phyloP scores from a whole-genome alignment of 1,140 invertebrate species.

The Heterodera carotae region DNA sequence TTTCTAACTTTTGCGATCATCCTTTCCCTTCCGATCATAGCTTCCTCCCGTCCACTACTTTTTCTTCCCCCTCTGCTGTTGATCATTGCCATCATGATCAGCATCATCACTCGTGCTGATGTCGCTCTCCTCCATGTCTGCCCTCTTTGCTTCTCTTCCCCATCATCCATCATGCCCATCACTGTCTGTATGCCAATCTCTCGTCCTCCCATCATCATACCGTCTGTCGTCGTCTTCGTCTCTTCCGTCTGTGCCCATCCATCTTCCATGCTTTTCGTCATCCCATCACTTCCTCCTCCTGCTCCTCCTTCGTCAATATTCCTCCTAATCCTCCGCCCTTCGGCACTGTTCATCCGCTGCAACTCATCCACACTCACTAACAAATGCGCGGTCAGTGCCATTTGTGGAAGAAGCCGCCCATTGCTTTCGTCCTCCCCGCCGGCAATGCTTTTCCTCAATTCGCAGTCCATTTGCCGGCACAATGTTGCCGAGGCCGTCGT shows the following conservation, averaged over 20 bases:
- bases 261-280: not conserved
- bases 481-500: not conserved
- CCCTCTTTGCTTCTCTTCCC: not conserved
- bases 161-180: not conserved
- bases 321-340: not conserved
- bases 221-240: not conserved
- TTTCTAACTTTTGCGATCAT: not conserved
- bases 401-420: not conserved
- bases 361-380: not conserved
- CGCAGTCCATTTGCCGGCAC: not conserved
- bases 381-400: not conserved
- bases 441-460: not conserved
- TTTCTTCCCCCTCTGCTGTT: not conserved
- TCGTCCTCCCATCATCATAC: not conserved
- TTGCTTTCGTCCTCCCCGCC: too few species aligned
- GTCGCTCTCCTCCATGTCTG: constrained; percentile 9
- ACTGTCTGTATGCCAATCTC: not conserved
- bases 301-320: not conserved
- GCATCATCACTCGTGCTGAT: not conserved
- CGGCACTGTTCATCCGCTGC: too few species aligned
- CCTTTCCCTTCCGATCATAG: not conserved
- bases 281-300: not conserved
- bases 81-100: constrained; percentile 4
- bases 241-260: constrained; percentile 18
- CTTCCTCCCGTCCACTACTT: not conserved